Percentiles rank a stretch among this genome's conserved stretches.
Evolutionary conservation across 1,140 invertebrate species (phyloP).

Genomic region (Tribolium castaneum): DNA sequence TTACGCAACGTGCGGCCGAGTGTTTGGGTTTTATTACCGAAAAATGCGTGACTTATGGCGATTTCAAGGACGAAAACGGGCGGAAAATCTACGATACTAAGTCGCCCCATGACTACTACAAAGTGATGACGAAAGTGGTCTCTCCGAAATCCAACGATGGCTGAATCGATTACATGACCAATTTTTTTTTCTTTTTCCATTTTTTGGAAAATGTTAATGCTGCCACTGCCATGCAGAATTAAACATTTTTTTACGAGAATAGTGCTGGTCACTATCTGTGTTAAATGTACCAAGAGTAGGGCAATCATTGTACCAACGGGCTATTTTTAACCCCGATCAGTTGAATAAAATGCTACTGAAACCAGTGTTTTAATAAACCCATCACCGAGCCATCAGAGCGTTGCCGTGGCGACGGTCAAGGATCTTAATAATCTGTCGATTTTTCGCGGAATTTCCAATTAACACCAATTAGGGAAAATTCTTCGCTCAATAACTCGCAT

Average conservation of each 20-base stretch:
- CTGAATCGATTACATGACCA: conserved; percentile 14
- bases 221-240: conserved; percentile 62
- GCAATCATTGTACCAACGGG: conserved; percentile 38
- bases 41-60: conserved; percentile 73
- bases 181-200: conserved; percentile 28
- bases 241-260: conserved; percentile 56
- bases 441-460: conserved; percentile 30
- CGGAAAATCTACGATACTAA: conserved; percentile 68
- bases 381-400: neutral
- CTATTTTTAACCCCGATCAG: conserved; percentile 27
- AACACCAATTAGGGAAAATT: conserved; percentile 5
- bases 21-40: conserved; percentile 74
- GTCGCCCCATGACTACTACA: conserved; percentile 73
- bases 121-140: conserved; percentile 70
- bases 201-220: conserved; percentile 58
- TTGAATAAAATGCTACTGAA: conserved; percentile 9
- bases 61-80: conserved; percentile 71
- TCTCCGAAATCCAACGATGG: conserved; percentile 19
- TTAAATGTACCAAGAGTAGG: conserved; percentile 9
- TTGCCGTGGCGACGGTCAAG: conserved; percentile 34
- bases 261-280: conserved; percentile 10
- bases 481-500: neutral
- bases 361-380: conserved; percentile 4
- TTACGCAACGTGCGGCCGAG: conserved; percentile 78
- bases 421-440: conserved; percentile 29